Evolutionary conservation across 1,140 invertebrate species (phyloP).

Genomic region (Magallana ariakensis): DNA sequence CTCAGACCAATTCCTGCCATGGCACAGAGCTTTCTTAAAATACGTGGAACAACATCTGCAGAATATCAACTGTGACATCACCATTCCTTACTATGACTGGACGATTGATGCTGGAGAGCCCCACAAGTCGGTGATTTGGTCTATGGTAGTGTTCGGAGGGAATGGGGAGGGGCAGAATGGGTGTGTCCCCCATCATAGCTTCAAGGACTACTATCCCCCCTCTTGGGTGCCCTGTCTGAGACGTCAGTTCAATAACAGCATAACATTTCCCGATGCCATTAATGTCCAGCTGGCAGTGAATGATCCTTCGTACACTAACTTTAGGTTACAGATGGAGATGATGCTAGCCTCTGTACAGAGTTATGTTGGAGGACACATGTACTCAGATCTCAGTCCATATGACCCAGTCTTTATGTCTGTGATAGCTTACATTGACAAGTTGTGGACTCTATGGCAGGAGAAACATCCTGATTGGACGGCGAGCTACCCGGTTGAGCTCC

Average conservation of each 20-base stretch:
- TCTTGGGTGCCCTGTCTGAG: conserved; percentile 70
- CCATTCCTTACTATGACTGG: conserved; percentile 76
- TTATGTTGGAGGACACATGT: conserved; percentile 74
- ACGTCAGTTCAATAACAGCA: conserved; percentile 64
- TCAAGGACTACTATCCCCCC: conserved; percentile 68
- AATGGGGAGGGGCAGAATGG: conserved; percentile 66
- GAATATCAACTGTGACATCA: conserved; percentile 65
- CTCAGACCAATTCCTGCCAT: conserved; percentile 66
- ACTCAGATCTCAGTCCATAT: conserved; percentile 66
- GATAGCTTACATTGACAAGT: conserved; percentile 71
- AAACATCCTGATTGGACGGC: conserved; percentile 62
- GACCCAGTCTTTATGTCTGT: conserved; percentile 72
- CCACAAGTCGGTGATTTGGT: conserved; percentile 68
- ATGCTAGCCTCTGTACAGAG: conserved; percentile 64
- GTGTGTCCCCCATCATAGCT: conserved; percentile 72
- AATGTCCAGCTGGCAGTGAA: conserved; percentile 68
- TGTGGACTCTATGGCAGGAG: conserved; percentile 72
- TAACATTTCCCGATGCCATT: conserved; percentile 70
- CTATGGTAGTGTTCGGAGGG: conserved; percentile 70
- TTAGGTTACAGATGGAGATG: conserved; percentile 67
- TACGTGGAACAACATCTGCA: conserved; percentile 69
- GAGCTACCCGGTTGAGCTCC: conserved; percentile 56
- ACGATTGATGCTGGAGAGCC: conserved; percentile 70
- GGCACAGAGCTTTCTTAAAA: conserved; percentile 70
- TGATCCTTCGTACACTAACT: conserved; percentile 65